Conservation (phyloP, 1,140 invertebrate genomes). For the Rhynchophorus ferrugineus region DNA sequence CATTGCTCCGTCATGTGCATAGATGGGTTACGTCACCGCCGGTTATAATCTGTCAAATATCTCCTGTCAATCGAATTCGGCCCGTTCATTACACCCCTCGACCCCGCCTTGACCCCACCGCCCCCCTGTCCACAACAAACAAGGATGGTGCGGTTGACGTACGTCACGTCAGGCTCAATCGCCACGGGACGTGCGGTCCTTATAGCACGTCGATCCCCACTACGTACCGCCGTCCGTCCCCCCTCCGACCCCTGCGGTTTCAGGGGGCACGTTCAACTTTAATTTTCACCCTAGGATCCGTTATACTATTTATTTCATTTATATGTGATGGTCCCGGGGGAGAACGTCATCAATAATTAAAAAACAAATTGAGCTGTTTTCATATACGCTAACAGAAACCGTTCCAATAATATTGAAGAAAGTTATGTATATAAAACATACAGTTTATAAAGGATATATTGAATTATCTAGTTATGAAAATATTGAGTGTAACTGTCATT, state of each 20-base stretch:
- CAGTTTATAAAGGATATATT: no score
- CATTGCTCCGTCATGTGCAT: neutral
- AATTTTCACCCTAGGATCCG: slow-evolving; percentile 2
- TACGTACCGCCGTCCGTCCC: neutral
- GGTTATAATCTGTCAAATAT: neutral
- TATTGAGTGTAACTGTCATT: no score
- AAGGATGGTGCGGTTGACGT: slow-evolving; percentile 2
- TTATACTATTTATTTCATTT: slow-evolving; percentile 5
- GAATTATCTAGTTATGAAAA: no score
- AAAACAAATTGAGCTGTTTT: no score
- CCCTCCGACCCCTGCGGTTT: neutral
- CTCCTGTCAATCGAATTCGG: neutral
- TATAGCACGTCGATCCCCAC: neutral
- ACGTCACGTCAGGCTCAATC: slow-evolving; percentile 1
- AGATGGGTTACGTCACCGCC: neutral
- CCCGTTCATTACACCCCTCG: neutral
- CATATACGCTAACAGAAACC: no score
- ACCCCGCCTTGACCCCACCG: neutral
- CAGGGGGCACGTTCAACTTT: slow-evolving; percentile 5
- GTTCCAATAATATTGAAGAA: no score
- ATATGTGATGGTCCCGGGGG: neutral
- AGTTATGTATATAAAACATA: no score
- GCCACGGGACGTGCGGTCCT: slow-evolving; percentile 6
- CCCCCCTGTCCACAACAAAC: neutral
- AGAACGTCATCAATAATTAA: neutral